Conservation (phyloP, 2,888 invertebrate genomes). For the Heliconius sara region DNA sequence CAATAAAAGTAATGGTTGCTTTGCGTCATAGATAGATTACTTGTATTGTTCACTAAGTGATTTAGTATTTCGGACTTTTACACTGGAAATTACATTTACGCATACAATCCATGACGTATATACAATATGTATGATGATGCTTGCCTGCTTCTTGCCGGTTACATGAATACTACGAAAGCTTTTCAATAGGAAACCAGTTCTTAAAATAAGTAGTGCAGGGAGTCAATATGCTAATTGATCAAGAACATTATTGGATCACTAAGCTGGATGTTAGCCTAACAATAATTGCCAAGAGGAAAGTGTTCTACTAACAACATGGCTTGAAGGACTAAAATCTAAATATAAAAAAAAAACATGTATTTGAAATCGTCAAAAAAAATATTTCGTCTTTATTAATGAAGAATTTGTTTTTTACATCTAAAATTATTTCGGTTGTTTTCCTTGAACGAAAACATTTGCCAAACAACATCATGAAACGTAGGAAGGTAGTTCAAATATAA, state of each 20-base stretch:
- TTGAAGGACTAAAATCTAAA: background rate
- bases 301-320: no score
- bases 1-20: background rate
- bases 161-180: background rate
- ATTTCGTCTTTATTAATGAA: no score
- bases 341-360: background rate
- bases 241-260: no score
- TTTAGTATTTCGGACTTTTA: background rate
- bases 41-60: background rate
- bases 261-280: no score
- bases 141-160: background rate
- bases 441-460: background rate
- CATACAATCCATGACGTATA: background rate
- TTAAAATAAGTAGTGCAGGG: no score
- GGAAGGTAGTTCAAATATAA: background rate
- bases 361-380: no score
- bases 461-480: background rate
- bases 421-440: background rate
- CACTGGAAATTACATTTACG: constrained; percentile 8
- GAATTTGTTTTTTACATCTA: background rate
- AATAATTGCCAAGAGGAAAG: no score
- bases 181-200: no score
- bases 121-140: background rate
- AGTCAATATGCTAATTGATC: no score
- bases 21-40: background rate